These are phyloP conservation scores for Lasioglossum marginatum DNA, from an alignment of 2,888 invertebrate genomes.

Conservation along the genomic window DNA sequence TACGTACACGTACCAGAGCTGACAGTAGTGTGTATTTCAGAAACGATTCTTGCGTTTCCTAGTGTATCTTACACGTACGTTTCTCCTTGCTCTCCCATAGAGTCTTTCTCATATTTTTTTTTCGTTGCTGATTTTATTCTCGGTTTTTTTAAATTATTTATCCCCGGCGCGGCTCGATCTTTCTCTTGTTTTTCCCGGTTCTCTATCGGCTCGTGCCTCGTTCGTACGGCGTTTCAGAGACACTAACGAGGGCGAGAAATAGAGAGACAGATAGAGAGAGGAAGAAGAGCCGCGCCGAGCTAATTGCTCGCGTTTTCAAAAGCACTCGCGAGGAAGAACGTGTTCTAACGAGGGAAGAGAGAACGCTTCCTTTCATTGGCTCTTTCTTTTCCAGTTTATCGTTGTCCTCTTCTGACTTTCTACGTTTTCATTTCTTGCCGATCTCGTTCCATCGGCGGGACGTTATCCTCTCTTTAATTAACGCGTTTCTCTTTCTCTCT, in stretches of 20 bases:
- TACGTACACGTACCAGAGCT: slow-evolving; percentile 64
- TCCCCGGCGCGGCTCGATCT: neutral
- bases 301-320: slow-evolving; percentile 49
- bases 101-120: neutral
- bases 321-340: slow-evolving; percentile 25
- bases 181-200: neutral
- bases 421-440: neutral
- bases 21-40: slow-evolving; percentile 66
- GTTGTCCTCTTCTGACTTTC: slow-evolving; percentile 16
- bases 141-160: neutral
- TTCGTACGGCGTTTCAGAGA: neutral
- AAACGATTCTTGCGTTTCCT: slow-evolving; percentile 63
- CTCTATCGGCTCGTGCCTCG: neutral
- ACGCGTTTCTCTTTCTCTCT: neutral
- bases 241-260: neutral
- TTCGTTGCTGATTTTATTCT: neutral
- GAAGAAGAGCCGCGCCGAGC: slow-evolving; percentile 10
- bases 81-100: slow-evolving; percentile 42
- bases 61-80: slow-evolving; percentile 58
- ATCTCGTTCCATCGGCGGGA: slow-evolving; percentile 15
- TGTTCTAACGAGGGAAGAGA: slow-evolving; percentile 17
- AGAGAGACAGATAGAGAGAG: slow-evolving; percentile 13
- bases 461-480: slow-evolving; percentile 18
- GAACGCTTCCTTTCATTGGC: slow-evolving; percentile 45
- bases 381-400: slow-evolving; percentile 9